A percentile compares a stretch with the other conserved stretches of the same genome.
Evolutionary conservation across 2,113 vertebrate genomes (phyloP).

Genomic region (Takifugu bimaculatus): DNA sequence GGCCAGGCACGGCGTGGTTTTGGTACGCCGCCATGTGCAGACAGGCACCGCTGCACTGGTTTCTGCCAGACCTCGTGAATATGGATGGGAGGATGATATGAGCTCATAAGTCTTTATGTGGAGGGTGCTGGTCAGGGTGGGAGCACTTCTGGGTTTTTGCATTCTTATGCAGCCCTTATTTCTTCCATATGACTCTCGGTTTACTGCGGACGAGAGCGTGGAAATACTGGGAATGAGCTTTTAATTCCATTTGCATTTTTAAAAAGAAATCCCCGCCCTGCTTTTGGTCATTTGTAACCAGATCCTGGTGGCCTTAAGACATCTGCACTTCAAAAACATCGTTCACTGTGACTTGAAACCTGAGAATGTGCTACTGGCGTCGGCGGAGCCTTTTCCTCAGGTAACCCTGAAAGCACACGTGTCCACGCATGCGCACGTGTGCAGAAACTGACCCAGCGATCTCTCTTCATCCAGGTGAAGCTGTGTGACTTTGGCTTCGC

Average conservation of each 20-base stretch:
- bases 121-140: constrained; percentile 43
- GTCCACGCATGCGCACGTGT: background rate
- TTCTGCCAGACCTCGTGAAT: constrained; percentile 39
- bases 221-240: constrained; percentile 7
- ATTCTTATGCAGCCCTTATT: constrained; percentile 31
- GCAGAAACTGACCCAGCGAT: background rate
- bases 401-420: constrained; percentile 50
- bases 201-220: constrained; percentile 17
- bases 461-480: constrained; percentile 82
- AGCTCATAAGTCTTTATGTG: constrained; percentile 38
- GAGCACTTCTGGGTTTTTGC: constrained; percentile 44
- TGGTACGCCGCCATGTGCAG: constrained; percentile 46
- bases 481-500: constrained; percentile 97
- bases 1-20: constrained; percentile 52
- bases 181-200: constrained; percentile 31
- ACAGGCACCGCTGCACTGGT: constrained; percentile 27
- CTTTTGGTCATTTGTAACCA: constrained; percentile 53
- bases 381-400: constrained; percentile 95
- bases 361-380: constrained; percentile 95
- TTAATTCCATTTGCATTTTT: constrained; percentile 6
- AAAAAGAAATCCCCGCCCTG: constrained; percentile 1
- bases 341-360: constrained; percentile 99
- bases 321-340: constrained; percentile 98
- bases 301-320: constrained; percentile 96
- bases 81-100: constrained; percentile 50